phyloP scores from a whole-genome alignment of 2,888 invertebrate species.

The Caenorhabditis imperialis region DNA sequence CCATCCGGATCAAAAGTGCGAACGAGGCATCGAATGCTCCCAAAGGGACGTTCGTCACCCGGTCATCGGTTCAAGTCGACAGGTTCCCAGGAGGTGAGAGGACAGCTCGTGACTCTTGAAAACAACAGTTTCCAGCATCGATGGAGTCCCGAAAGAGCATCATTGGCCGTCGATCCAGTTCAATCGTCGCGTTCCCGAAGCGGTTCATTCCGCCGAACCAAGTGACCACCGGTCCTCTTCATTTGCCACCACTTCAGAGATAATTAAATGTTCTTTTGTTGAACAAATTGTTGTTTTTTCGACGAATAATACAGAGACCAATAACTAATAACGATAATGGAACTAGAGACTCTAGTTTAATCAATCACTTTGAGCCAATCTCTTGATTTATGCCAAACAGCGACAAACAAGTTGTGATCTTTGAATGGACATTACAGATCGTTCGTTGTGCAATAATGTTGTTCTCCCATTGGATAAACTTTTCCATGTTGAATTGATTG shows the following conservation, averaged over 20 bases:
- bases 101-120: background rate
- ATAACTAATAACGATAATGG: background rate
- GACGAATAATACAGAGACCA: too few relatives aligned
- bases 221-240: background rate
- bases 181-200: conserved; percentile 5
- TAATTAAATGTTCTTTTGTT: background rate
- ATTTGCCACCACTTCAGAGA: conserved; percentile 15
- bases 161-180: conserved; percentile 7
- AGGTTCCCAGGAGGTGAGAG: conserved; percentile 15
- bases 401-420: too few relatives aligned
- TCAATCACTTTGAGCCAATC: too few relatives aligned
- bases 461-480: too few relatives aligned
- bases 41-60: conserved; percentile 31
- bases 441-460: too few relatives aligned
- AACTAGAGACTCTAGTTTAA: background rate
- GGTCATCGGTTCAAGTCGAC: conserved; percentile 31
- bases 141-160: background rate
- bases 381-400: too few relatives aligned
- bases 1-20: conserved; percentile 12
- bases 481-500: too few relatives aligned
- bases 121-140: background rate
- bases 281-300: too few relatives aligned
- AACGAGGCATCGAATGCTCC: conserved; percentile 41
- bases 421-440: too few relatives aligned
- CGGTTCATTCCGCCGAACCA: background rate